A percentile compares a stretch with the other conserved stretches of the same genome.
phyloP scores from a whole-genome alignment of 1,140 invertebrate species.

The Calephelis nemesis region DNA sequence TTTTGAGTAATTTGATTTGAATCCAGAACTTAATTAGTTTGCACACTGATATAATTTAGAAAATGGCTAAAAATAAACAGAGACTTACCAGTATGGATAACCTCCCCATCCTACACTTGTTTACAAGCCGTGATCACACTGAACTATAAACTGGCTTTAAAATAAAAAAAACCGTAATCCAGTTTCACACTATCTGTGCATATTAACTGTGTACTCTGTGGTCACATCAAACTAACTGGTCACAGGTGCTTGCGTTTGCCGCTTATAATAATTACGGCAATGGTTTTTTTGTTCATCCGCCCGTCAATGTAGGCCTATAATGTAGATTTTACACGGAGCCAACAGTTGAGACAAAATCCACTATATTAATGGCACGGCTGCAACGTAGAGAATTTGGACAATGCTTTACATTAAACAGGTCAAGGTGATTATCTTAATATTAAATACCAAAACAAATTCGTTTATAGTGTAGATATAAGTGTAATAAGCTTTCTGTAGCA shows the following conservation, averaged over 20 bases:
- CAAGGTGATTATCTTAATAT: too few relatives aligned
- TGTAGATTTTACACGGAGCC: conserved; percentile 43
- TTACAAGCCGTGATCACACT: conserved; percentile 32
- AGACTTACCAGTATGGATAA: conserved; percentile 32
- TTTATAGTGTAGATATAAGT: too few relatives aligned
- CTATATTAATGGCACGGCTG: too few relatives aligned
- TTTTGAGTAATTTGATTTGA: too few relatives aligned
- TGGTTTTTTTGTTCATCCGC: conserved; percentile 61
- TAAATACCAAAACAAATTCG: too few relatives aligned
- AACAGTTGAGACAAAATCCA: conserved; percentile 2
- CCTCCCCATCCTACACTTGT: conserved; percentile 37
- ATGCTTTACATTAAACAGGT: too few relatives aligned
- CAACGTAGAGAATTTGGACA: too few relatives aligned
- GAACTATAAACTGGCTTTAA: conserved; percentile 37
- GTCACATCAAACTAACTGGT: conserved; percentile 41
- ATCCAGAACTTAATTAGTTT: too few relatives aligned
- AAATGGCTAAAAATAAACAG: too few relatives aligned
- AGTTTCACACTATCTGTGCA: conserved; percentile 25
- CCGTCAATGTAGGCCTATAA: conserved; percentile 46
- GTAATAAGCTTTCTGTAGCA: too few relatives aligned
- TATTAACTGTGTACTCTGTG: conserved; percentile 29
- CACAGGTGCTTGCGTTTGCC: conserved; percentile 44
- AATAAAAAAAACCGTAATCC: conserved; percentile 24
- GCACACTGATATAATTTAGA: too few relatives aligned
- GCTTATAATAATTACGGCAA: conserved; percentile 70